Evolutionary conservation across 2,888 invertebrate genomes (phyloP), one percentile per base, ranked within the genome.

Genomic region (Miltochrista miniata): DNA sequence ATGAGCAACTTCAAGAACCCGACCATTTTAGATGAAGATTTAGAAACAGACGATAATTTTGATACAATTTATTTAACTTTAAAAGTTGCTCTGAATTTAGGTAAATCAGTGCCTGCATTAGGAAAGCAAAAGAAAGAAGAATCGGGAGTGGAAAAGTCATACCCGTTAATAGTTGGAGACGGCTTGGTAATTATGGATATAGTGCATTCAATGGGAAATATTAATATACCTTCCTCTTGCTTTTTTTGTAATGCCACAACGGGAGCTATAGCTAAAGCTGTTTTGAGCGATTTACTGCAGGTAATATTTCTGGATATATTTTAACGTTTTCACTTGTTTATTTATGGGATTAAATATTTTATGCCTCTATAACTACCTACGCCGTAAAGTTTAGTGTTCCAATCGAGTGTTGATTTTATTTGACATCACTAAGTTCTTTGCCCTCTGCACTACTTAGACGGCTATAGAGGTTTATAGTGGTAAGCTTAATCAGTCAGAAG

Each of bases 101-200:
- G 47, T n/a, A 68, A 65, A 54, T 42, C 61, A 29, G 37, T 58
- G 35, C 2, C 56, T 13, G 34, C 41, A 2, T 4, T 7, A 2
- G 51, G 57, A 30, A 56, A 60, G 11, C 14, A 31, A 35, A 46
- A 30, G 2, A 24, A 13, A 29, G 40, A 13, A 29, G 40, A 33
- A 18, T 1, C 33, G 0, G 9, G 14, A 7, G 0, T 34, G 12
- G 24, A 48, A 15, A 44, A 7, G 11, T 10, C 1, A 7, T 81
- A 76, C 46, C 82, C 84, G 30, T 74, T 90, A 34, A 72, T 90
- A 12, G 61, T 90, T 40, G 68, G 79, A n/a, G 90, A 90, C 66
- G 90, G 90, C 34, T 66, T 90, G 38, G 61, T 84, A 12, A 67
- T 79, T 9, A 57, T 90, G 48, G 80, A 88, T 59, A 82, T 90